phyloP scores from a whole-genome alignment of 2,797 vertebrate species.

The Poecilia wingei region DNA sequence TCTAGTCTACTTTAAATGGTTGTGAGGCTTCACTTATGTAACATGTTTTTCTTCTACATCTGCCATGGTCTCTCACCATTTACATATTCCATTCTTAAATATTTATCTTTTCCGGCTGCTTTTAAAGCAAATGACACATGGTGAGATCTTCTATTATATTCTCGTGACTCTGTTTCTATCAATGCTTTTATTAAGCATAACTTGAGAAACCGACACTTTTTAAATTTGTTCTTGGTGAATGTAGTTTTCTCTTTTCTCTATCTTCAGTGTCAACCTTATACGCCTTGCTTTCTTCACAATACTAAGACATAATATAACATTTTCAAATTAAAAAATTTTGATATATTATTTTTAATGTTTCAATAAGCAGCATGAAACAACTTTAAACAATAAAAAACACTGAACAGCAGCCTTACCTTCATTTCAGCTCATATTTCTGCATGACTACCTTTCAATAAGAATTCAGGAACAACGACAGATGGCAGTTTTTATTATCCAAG shows the following conservation, averaged over 20 bases:
- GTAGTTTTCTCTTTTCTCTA: neutral
- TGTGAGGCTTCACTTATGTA: constrained; percentile 9
- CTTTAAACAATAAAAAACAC: neutral
- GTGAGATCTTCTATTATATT: constrained; percentile 3
- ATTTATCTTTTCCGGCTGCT: constrained; percentile 6
- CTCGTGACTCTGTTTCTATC: neutral
- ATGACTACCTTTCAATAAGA: constrained; percentile 13
- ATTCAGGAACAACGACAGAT: constrained; percentile 37
- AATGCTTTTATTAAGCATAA: neutral
- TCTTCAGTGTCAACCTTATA: neutral
- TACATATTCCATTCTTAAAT: constrained; percentile 15
- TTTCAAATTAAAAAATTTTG: neutral
- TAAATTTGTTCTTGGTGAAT: neutral
- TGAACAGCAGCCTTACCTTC: neutral
- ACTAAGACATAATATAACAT: neutral
- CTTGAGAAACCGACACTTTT: neutral
- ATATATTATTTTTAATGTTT: neutral
- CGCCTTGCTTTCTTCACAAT: neutral
- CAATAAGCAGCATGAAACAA: neutral
- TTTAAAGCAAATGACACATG: constrained; percentile 3
- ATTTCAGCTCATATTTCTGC: constrained; percentile 11
- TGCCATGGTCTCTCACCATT: constrained; percentile 22
- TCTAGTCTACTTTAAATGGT: constrained; percentile 15
- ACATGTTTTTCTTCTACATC: constrained; percentile 16
- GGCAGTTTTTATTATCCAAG: constrained; percentile 43